Evolutionary conservation across 2,888 invertebrate species (phyloP), one percentile per base, ranked within the genome.

Genomic region (Pardosa pseudoannulata): DNA sequence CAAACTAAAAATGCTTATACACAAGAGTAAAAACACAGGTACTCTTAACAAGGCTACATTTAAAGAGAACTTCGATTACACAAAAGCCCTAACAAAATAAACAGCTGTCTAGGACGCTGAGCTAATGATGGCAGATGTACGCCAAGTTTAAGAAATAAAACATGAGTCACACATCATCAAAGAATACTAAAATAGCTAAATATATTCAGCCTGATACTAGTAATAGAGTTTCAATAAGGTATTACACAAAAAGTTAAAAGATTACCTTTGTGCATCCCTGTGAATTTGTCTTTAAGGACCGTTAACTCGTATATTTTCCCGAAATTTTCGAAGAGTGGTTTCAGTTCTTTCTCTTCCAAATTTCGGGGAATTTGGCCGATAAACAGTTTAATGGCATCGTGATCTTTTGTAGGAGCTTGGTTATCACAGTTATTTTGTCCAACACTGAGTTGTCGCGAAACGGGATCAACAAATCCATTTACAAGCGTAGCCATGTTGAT

Each of bases 281-380:
- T 97, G 93, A 96, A 96, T 91, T 97, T 96, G 92, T 97, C 97
- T 93, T 97, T 97, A 90, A 98, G 94, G 85, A 97, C 96, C 88
- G 97, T 96, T 91, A 98, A 95, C 93, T 97, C 97, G 92, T 96
- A 97, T 91, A 97, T 97, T 92, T 96, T 96, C 78, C 97, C 97
- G 90, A 96, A 97, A 92, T 96, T 95, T 92, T 97, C 97, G 92
- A 97, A 97, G 94, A 97, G 95, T 50, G 97, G 97, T 72, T 96
- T 93, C 29, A 97, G 93, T 91, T 96, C 96, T 83, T 95, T 95
- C 91, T 97, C 97, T 91, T 96, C 96, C 86, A 97, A 92, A 91
- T 96, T 96, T 82, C 97, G 93, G 29, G 97, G 97, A 89, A 97
- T 97, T 92, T 97, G 97, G 19, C 97, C 97, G 79, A 97, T 96